Base-by-base conservation (phyloP, 2,888 invertebrate genomes). In the Operophtera brumata region DNA sequence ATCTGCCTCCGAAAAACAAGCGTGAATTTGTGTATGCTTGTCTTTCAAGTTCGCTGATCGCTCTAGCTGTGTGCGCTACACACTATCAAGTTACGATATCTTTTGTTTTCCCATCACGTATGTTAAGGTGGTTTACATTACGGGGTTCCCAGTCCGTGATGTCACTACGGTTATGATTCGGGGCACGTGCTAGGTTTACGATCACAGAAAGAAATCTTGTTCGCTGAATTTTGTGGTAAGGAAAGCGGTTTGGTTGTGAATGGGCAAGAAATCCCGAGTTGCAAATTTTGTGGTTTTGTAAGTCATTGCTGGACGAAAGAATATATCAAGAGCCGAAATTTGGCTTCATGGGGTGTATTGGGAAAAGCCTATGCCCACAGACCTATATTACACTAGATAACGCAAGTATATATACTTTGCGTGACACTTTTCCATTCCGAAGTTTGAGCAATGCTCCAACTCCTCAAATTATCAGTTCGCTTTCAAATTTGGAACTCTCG, bases 101-200 rank as follows among this genome's bases (percentile, higher is more conserved):
- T 71, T 78, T 75, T 66, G 71, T 59, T 83, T 83, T 83, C 87
- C 61, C 74, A 75, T 86, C 87, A 88, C 87, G 87, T 88, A 78
- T 39, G 32, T 61, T 73, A 72, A 32, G 36, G 83, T 76, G 86
- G 87, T 82, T 86, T 77, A 79, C 72, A 78, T 86, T 83, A 73
- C 73, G 82, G 84, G 74, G 78, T 86, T 87, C 73, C 85, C 86
- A 78, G 28, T 54, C 6, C 26, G 36, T 55, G 55, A 55, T 50
- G 50, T 55, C 55, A 55, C 43, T 32, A 2, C 45, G 10, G 20
- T 66, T 76, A 69, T 57, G 54, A 84, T 79, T 78, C 84, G 52
- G 52, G 28, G 64, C 83, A 80, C 82, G 80, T 67, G 70, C 59
- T 50, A 75, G 80, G 82, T 84, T 79, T 80, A 83, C 75, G 84